Percentiles rank a stretch among this genome's conserved stretches.
Conservation (phyloP, 2,113 vertebrate genomes). For the Catharus bicknelli region DNA sequence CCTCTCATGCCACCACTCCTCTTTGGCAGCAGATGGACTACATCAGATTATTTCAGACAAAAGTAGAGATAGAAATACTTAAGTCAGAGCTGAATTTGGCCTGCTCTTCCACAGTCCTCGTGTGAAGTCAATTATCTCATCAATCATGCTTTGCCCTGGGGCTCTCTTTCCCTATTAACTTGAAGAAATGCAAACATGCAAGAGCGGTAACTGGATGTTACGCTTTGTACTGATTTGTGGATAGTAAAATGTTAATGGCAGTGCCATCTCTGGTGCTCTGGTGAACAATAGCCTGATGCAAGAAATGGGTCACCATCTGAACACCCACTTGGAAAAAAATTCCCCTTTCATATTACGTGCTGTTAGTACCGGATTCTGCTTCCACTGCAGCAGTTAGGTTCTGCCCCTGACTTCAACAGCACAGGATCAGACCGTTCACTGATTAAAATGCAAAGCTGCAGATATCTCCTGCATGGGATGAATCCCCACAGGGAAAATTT, state of each 20-base stretch:
- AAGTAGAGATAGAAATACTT: conserved; percentile 14
- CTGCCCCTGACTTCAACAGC: background rate
- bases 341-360: background rate
- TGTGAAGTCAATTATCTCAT: conserved; percentile 51
- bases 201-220: conserved; percentile 2
- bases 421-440: background rate
- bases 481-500: conserved; percentile 56
- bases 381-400: background rate
- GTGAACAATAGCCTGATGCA: background rate
- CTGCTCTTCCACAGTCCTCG: background rate
- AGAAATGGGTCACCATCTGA: conserved; percentile 15
- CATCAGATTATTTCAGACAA: conserved; percentile 21
- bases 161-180: conserved; percentile 33
- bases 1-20: background rate
- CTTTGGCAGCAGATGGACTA: background rate
- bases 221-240: background rate
- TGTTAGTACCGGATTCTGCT: background rate
- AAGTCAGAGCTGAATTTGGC: conserved; percentile 3
- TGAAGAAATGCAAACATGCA: conserved; percentile 38
- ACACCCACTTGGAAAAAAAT: background rate
- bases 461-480: conserved; percentile 47
- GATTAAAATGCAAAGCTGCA: conserved; percentile 52
- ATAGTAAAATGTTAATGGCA: conserved; percentile 5
- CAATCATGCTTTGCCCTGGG: background rate
- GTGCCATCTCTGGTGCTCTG: background rate